Base-by-base conservation (phyloP, 2,888 invertebrate species). In the Erannis defoliaria region DNA sequence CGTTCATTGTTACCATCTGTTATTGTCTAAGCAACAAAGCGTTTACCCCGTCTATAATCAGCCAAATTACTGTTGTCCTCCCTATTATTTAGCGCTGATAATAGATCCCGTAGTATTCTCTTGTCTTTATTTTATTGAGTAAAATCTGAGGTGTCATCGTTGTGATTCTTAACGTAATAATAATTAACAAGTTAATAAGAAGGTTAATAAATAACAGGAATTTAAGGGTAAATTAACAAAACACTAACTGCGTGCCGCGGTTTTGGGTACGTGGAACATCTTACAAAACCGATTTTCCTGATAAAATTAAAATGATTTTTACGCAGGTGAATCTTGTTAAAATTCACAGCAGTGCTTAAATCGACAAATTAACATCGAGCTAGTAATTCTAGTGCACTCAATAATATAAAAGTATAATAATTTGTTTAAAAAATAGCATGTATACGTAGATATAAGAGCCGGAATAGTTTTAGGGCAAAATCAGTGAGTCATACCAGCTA, bases 21-120 rank as follows among this genome's bases (percentile, higher is more conserved):
- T 62, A 66, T 57, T 57, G 56, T 42, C 26, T 45, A 42, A 56
- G 19, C 46, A 64, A 64, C 67, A 67, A 59, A 57, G 64, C 53
- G 21, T 55, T 35, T 38, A 51, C 60, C 54, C 43, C 64, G 57
- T 67, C 57, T 62, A 67, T 67, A 62, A 64, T 56, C 58, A 48
- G 38, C 59, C 42, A 61, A 58, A 67, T 67, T 43, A 51, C 57
- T 26, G 64, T 63, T 60, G 38, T 54, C 55, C 26, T 48, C 55
- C 21, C 58, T 59, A 56, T 46, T 55, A 62, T 40, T 57, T 19
- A 8, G 21, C 6, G 12, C 16, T 53, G 26, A 56, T 53, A 42
- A 35, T 31, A 50, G 61, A 64, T 58, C 16, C 35, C 23, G 35
- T 53, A 55, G 26, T 48, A 62, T 58, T 51, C 57, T 55, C 40